Evolutionary conservation across 2,113 vertebrate genomes (phyloP).

Genomic region (Anolis sagrei): DNA sequence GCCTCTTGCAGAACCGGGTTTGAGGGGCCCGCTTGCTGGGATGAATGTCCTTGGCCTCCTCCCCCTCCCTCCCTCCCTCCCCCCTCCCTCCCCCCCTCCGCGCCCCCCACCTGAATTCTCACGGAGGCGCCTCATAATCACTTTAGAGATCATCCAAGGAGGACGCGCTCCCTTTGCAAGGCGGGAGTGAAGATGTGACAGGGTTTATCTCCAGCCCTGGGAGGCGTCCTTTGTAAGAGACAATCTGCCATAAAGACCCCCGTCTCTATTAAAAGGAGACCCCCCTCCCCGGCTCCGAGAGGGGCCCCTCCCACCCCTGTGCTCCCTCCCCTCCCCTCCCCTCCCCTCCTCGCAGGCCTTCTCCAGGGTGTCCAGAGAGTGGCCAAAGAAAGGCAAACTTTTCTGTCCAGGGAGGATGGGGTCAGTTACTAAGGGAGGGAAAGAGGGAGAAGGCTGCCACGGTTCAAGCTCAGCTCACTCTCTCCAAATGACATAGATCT

Average conservation of each 20-base stretch:
- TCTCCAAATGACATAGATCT: too few relatives aligned
- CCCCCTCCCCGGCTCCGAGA: slow-evolving; percentile 78
- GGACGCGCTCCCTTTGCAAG: slow-evolving; percentile 57
- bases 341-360: slow-evolving; percentile 67
- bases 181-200: slow-evolving; percentile 79
- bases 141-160: slow-evolving; percentile 63
- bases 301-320: slow-evolving; percentile 62
- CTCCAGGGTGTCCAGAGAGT: slow-evolving; percentile 75
- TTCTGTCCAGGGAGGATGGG: slow-evolving; percentile 47
- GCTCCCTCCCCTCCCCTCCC: slow-evolving; percentile 50
- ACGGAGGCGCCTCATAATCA: slow-evolving; percentile 54
- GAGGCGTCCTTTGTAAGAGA: slow-evolving; percentile 75
- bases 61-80: neutral
- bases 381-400: slow-evolving; percentile 70
- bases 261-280: slow-evolving; percentile 58
- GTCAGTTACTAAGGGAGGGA: neutral
- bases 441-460: neutral
- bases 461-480: neutral
- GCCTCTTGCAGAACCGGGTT: too few relatives aligned
- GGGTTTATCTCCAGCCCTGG: slow-evolving; percentile 75
- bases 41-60: neutral
- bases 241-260: slow-evolving; percentile 56
- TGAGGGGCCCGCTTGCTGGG: too few relatives aligned
- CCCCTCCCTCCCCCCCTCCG: neutral
- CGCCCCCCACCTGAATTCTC: slow-evolving; percentile 52